Percentiles rank a stretch among this genome's conserved stretches.
These are phyloP conservation scores for Caranx ignobilis DNA, from an alignment of 2,113 vertebrate genomes.

Conservation along the genomic window DNA sequence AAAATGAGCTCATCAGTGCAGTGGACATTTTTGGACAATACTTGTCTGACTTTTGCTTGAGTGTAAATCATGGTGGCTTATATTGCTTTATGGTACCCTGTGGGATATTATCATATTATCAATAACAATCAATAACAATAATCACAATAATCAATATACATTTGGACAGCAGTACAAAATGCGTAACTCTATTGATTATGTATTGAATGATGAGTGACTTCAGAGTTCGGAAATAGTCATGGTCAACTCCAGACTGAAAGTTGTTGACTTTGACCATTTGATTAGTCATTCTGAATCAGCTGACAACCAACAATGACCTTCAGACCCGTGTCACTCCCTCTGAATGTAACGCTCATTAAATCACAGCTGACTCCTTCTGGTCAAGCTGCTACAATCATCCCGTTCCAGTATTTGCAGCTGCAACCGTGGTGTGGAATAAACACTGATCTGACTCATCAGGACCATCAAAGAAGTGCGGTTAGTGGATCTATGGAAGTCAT, in stretches of 20 bases:
- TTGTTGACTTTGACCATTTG: background rate
- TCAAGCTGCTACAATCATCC: background rate
- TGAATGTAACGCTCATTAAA: background rate
- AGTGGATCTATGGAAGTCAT: background rate
- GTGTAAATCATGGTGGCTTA: too few species aligned
- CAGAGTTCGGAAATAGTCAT: too few species aligned
- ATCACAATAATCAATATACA: too few species aligned
- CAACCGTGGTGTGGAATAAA: background rate
- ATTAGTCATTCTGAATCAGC: conserved; percentile 11
- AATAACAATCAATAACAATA: too few species aligned
- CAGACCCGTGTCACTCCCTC: background rate
- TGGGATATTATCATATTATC: too few species aligned
- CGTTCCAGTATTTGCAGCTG: background rate
- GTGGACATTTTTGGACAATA: too few species aligned
- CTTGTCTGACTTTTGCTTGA: too few species aligned
- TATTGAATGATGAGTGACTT: too few species aligned
- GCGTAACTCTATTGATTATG: too few species aligned
- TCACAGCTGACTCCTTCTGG: background rate
- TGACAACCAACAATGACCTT: conserved; percentile 13
- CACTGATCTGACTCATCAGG: background rate
- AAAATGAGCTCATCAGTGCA: too few species aligned
- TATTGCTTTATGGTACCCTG: too few species aligned
- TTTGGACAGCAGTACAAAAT: too few species aligned
- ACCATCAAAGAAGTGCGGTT: background rate
- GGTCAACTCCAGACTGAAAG: background rate